Evolutionary conservation across 2,797 vertebrate species (phyloP).

Genomic region (Echiichthys vipera): DNA sequence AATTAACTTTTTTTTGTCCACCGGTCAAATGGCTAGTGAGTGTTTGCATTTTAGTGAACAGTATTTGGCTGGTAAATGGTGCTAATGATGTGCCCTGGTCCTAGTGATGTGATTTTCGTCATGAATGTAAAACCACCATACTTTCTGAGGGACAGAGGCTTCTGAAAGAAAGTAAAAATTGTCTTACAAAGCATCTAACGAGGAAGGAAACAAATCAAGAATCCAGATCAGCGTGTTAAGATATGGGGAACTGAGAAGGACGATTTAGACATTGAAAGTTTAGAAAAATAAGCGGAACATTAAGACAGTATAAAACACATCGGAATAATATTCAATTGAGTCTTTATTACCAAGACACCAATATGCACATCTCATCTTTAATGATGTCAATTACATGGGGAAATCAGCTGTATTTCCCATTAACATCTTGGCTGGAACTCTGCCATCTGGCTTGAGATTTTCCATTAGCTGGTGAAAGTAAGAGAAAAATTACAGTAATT

Average conservation of each 20-base stretch:
- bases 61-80: no score
- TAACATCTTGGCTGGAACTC: conserved; percentile 21
- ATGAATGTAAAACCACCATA: background rate
- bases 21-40: no score
- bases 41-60: no score
- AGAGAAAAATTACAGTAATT: conserved; percentile 18
- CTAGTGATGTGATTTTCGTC: no score
- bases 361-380: background rate
- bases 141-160: background rate
- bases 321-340: background rate
- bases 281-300: background rate
- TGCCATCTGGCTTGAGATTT: conserved; percentile 26
- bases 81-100: no score
- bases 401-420: conserved; percentile 18
- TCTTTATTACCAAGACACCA: background rate
- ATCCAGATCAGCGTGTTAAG: background rate
- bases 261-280: background rate
- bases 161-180: background rate
- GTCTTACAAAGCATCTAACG: background rate
- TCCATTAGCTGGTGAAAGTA: conserved; percentile 22
- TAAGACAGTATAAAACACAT: background rate
- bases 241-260: conserved; percentile 20
- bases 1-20: no score
- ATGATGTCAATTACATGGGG: background rate
- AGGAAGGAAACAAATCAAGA: conserved; percentile 6